Conservation (phyloP, 2,888 invertebrate species). For the Patella depressa region DNA sequence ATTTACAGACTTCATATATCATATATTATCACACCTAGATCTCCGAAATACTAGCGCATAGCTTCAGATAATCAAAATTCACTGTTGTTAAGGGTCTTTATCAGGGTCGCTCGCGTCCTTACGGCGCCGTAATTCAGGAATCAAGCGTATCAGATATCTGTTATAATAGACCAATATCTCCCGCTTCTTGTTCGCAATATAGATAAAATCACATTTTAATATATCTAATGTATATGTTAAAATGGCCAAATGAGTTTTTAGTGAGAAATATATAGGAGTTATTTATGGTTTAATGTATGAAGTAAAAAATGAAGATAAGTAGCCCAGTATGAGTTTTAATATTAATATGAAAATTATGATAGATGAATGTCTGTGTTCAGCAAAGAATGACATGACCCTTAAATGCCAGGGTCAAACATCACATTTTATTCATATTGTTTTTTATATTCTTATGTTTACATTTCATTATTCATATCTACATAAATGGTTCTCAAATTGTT, state of each 20-base stretch:
- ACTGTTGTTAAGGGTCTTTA: conserved; percentile 1
- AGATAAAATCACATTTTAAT: conserved; percentile 3
- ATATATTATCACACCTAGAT: not conserved
- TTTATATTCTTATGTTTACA: too few species aligned
- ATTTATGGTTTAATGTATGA: not conserved
- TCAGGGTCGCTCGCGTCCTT: conserved; percentile 6
- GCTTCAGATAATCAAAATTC: conserved; percentile 6
- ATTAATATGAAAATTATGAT: conserved; percentile 11
- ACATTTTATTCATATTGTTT: conserved; percentile 4
- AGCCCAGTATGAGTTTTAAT: not conserved
- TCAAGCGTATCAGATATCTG: conserved; percentile 1
- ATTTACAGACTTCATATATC: not conserved
- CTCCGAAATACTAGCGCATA: not conserved
- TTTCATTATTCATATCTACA: too few species aligned
- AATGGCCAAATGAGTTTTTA: conserved; percentile 10
- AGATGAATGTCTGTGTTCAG: conserved; percentile 2
- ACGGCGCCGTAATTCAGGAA: conserved; percentile 4
- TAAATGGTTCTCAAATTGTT: too few species aligned
- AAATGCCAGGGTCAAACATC: not conserved
- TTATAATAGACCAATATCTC: conserved; percentile 9
- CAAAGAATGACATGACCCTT: not conserved
- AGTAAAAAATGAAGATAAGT: not conserved
- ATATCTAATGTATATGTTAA: conserved; percentile 9
- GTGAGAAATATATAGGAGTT: conserved; percentile 12
- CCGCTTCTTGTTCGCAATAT: not conserved